Conservation (phyloP, 2,888 invertebrate species). For the Xestobium rufovillosum region DNA sequence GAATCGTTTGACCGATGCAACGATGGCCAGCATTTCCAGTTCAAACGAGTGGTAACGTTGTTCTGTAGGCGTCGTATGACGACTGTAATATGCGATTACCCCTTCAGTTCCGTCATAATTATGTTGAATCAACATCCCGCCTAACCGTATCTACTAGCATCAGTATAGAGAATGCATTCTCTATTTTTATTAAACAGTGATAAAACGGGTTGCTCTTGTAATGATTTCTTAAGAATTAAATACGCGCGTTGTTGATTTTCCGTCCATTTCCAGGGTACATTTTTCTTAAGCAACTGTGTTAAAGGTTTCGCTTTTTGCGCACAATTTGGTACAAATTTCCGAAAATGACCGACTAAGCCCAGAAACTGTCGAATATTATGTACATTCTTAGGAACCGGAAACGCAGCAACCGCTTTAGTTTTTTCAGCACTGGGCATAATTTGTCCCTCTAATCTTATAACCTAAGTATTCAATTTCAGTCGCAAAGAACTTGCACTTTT, state of each 20-base stretch:
- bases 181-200: neutral
- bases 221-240: neutral
- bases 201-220: neutral
- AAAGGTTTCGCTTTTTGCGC: no score
- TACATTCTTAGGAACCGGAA: constrained; percentile 2
- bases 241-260: neutral
- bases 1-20: neutral
- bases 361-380: constrained; percentile 4
- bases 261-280: no score
- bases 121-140: no score
- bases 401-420: no score
- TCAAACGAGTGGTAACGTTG: no score
- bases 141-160: constrained; percentile 5
- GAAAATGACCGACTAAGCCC: constrained; percentile 5
- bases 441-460: constrained; percentile 1
- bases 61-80: no score
- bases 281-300: no score
- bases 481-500: neutral
- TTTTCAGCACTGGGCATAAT: no score
- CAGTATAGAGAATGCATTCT: constrained; percentile 1
- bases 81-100: constrained; percentile 6
- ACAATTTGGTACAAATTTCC: constrained; percentile 9
- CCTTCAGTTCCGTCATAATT: neutral
- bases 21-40: constrained; percentile 5
- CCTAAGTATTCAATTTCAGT: constrained; percentile 4